Evolutionary conservation across 2,797 vertebrate species (phyloP).

Genomic region (Myotis daubentonii): DNA sequence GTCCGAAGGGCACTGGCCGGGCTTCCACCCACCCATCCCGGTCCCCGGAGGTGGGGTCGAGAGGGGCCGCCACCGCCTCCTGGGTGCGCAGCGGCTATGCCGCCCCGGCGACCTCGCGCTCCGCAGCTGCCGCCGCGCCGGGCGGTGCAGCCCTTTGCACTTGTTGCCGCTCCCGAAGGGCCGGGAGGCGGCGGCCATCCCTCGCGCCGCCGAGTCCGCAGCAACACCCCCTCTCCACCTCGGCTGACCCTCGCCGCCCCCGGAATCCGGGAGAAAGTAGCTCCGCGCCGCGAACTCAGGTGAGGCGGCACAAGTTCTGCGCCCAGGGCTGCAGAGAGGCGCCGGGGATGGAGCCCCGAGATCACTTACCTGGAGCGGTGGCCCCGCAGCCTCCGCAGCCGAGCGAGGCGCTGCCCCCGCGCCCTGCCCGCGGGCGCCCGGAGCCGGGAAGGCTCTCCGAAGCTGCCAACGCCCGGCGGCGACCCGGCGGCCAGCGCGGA

Average conservation of each 20-base stretch:
- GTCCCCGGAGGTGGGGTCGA: neutral
- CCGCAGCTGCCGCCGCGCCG: constrained; percentile 10
- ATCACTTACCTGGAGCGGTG: constrained; percentile 59
- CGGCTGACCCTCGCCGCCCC: constrained; percentile 1
- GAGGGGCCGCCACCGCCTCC: neutral
- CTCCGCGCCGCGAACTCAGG: neutral
- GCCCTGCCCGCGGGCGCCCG: constrained; percentile 2
- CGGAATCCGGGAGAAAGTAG: neutral
- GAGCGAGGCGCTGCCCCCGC: neutral
- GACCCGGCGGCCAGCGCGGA: neutral
- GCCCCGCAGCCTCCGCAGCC: neutral
- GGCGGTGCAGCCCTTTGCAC: constrained; percentile 13
- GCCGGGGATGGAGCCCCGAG: neutral
- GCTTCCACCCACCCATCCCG: neutral
- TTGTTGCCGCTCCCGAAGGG: constrained; percentile 57
- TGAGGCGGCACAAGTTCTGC: constrained; percentile 37
- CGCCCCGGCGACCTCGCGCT: neutral
- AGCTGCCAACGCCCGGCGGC: constrained; percentile 70
- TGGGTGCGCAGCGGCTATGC: neutral
- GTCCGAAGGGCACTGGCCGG: neutral
- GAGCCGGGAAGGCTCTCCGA: neutral
- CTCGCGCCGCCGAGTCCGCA: neutral
- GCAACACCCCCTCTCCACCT: neutral
- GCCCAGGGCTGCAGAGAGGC: neutral
- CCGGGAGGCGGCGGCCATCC: constrained; percentile 52